Percentiles rank a stretch among this genome's conserved stretches.
Evolutionary conservation across 2,888 invertebrate species (phyloP).

Genomic region (Homarus gammarus): DNA sequence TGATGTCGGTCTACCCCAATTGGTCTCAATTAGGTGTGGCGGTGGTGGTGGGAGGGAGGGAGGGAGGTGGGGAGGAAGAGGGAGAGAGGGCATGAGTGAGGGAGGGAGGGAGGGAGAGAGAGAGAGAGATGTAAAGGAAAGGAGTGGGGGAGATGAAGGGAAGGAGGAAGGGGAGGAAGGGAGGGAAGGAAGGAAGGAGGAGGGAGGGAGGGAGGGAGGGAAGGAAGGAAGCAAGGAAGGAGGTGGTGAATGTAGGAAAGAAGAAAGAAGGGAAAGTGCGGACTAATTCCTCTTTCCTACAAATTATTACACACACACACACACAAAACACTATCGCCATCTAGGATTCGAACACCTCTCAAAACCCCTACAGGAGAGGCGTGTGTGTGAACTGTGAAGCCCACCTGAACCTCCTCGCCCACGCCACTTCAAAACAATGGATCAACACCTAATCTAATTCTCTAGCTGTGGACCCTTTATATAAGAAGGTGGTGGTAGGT

Average conservation of each 20-base stretch:
- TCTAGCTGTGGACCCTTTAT: no score
- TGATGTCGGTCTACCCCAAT: no score
- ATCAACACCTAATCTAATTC: no score
- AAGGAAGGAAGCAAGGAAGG: not conserved
- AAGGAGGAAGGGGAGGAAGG: not conserved
- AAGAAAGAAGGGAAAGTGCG: not conserved
- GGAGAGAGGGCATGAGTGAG: not conserved
- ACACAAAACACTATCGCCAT: not conserved
- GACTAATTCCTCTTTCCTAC: not conserved
- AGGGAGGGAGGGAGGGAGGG: not conserved
- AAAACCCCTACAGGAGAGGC: no score
- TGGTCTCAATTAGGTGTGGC: constrained; percentile 51
- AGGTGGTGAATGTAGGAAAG: not conserved
- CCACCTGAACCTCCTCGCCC: no score
- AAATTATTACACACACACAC: not conserved
- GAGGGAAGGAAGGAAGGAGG: not conserved
- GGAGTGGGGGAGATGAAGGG: constrained; percentile 29
- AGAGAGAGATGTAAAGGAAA: constrained; percentile 17
- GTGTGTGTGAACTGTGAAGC: no score
- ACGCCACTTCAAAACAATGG: no score
- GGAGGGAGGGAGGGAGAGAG: not conserved
- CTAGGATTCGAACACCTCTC: no score
- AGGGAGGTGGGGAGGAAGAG: not conserved
- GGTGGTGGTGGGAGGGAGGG: not conserved
- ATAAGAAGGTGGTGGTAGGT: no score